A percentile compares a stretch with the other conserved stretches of the same genome.
phyloP scores from a whole-genome alignment of 2,888 invertebrate species.

The Panzeria rudis region DNA sequence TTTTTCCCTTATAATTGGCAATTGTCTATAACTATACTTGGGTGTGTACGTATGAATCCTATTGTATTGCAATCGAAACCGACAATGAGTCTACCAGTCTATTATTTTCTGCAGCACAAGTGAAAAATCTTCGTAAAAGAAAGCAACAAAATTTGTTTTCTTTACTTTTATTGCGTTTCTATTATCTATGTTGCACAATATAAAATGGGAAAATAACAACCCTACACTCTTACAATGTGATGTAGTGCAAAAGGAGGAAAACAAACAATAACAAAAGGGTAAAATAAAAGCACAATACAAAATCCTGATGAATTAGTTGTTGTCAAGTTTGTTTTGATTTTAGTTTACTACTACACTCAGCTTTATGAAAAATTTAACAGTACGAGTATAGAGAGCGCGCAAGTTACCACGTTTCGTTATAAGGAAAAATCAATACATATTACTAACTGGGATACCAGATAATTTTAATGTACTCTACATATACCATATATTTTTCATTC shows the following conservation, averaged over 20 bases:
- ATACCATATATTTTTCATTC: too few species aligned
- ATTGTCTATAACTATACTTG: conserved; percentile 23
- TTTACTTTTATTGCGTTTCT: conserved; percentile 2
- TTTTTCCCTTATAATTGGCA: conserved; percentile 64
- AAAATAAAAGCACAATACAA: conserved; percentile 36
- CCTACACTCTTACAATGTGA: neutral
- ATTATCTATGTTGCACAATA: conserved; percentile 13
- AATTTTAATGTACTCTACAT: neutral
- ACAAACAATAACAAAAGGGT: conserved; percentile 15
- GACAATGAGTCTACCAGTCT: conserved; percentile 57
- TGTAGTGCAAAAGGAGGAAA: conserved; percentile 18
- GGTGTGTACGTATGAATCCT: conserved; percentile 24
- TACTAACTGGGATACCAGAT: conserved; percentile 3
- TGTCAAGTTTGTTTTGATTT: conserved; percentile 63
- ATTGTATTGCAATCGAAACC: conserved; percentile 41
- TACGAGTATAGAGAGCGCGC: conserved; percentile 39
- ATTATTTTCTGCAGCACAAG: conserved; percentile 23
- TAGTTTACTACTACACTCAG: conserved; percentile 28
- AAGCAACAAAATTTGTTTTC: conserved; percentile 54
- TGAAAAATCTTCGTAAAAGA: conserved; percentile 1
- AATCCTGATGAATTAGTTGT: conserved; percentile 40
- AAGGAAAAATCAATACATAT: conserved; percentile 28
- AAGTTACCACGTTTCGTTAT: neutral
- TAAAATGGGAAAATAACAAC: conserved; percentile 19
- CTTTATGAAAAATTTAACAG: neutral